phyloP scores from a whole-genome alignment of 2,113 vertebrate species.

The Ondatra zibethicus region DNA sequence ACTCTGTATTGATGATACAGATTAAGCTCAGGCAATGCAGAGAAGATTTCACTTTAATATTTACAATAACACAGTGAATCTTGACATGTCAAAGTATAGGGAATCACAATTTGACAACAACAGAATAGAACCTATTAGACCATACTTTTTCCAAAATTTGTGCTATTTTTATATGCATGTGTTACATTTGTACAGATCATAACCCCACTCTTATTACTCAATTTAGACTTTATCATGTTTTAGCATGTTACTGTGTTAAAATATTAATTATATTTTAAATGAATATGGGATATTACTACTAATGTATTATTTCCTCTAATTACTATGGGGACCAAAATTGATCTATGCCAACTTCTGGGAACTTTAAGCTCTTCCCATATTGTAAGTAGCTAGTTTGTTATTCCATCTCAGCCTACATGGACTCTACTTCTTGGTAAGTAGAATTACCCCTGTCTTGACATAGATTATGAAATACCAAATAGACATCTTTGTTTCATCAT shows the following conservation, averaged over 20 bases:
- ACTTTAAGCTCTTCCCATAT: background rate
- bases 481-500: background rate
- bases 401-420: background rate
- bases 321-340: background rate
- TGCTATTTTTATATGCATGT: conserved; percentile 52
- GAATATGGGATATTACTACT: conserved; percentile 63
- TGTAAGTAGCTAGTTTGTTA: background rate
- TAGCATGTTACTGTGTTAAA: conserved; percentile 51
- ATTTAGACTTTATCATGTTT: conserved; percentile 61
- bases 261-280: background rate
- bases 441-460: background rate
- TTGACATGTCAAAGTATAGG: conserved; percentile 61
- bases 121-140: conserved; percentile 28
- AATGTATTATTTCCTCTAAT: conserved; percentile 45
- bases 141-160: conserved; percentile 13
- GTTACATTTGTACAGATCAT: conserved; percentile 53
- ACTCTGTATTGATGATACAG: background rate
- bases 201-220: conserved; percentile 53
- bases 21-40: background rate
- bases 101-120: conserved; percentile 63
- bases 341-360: conserved; percentile 39
- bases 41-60: conserved; percentile 62
- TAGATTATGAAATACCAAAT: background rate
- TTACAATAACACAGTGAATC: background rate
- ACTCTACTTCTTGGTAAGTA: background rate